Base-by-base conservation (phyloP, 2,888 invertebrate species). In the Autographa gamma region DNA sequence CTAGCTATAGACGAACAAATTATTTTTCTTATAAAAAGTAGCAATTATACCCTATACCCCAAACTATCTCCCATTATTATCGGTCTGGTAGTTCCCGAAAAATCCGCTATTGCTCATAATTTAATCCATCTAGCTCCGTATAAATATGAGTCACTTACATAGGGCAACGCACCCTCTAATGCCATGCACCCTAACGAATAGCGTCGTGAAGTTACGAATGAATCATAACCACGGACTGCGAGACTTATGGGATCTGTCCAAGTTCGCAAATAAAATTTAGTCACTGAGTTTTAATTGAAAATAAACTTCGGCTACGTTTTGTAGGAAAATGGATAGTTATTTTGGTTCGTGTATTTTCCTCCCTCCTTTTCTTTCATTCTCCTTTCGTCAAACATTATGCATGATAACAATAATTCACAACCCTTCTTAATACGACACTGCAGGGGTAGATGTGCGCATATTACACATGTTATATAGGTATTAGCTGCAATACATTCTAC, bases 81-180 rank as follows among this genome's bases (percentile, higher is more conserved):
- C 25, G 2, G 4, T 54, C 13, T 54, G 25, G 14, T 31, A n/a
- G 14, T 2, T 32, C 3, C 11, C 19, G n/a, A 11, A 7, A 60
- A 9, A 1, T 4, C 41, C 78, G 78, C 80, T 18, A 19, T 43
- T 31, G 43, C 61, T 62, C 71, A 54, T 71, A 69, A 48, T 32
- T 65, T 18, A 54, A 65, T 68, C 54, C 54, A 19, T 25, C 63
- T 64, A 41, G 63, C 61, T 64, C 73, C 63, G 72, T 74, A 71
- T 63, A 63, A 73, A 77, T 63, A 82, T 88, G 88, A 88, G 77
- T 88, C 88, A 88, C 68, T 69, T 68, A 43, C 71, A 83, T 81
- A 83, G 87, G 86, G 85, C 84, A 80, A 81, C 85, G 81, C 80
- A 81, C 82, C 84, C 82, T 69, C 62, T 76, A 87, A 83, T 81